Evolutionary conservation across 2,113 vertebrate genomes (phyloP), one percentile per base, ranked within the genome.

Genomic region (Gasterosteus aculeatus): DNA sequence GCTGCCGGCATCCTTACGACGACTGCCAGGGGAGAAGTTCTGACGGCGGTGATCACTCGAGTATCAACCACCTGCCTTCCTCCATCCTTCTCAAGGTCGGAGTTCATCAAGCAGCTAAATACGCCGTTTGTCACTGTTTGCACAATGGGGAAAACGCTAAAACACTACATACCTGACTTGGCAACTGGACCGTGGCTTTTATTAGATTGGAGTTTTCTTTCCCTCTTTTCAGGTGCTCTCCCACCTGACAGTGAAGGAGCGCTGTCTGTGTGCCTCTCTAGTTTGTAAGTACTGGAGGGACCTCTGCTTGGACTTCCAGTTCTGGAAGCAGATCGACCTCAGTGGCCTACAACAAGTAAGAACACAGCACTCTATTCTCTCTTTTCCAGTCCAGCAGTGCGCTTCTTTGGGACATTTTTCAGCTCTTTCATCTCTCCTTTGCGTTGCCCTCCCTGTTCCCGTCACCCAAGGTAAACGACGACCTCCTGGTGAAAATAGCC

Each of bases 211-310:
- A 51, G 22, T 56, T 56, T 26, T 26, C 22, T 5, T 16, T 42
- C 77, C 68, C 3, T 54, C 75, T 79, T 66, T 44, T 66, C 92
- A 99, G 98, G 96, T 99, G 90, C 96, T 99, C 93, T 98, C 98
- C 78, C 97, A 97, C 85, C 92, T 99, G 84, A 97, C 97, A 33
- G 92, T 99, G 93, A 98, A 97, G 90, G 97, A 99, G 44, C 95
- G 97, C 63, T 98, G 97, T 91, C 95, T 99, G 80, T 95, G 95
- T 82, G 97, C 96, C 33, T 98, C 97, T 3, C 93, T 99, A 93
- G 98, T 99, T 73, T 99, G 98, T 93, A 99, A 98, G 90, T 99
- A 99, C 61, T 99, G 98, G 98, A 95, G 95, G 80, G 98, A 99
- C 68, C 97, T 99, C 75, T 98, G 98, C 91, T 94, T 99, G 92